Evolutionary conservation across 2,888 invertebrate genomes (phyloP).

Genomic region (Aspidiotus rigidus): DNA sequence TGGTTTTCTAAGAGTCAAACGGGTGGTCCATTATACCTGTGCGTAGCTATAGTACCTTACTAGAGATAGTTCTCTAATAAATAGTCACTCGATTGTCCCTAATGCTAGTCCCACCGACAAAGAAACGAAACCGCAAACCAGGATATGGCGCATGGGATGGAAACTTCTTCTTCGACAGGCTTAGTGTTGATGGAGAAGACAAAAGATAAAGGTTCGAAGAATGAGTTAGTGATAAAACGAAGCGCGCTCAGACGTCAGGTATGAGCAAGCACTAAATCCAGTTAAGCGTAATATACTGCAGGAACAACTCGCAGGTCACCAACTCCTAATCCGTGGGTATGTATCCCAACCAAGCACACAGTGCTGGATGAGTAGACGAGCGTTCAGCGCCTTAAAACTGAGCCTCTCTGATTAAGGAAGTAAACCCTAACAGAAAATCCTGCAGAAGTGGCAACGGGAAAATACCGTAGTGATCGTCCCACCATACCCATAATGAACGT

Average conservation of each 20-base stretch:
- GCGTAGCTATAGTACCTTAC: no score
- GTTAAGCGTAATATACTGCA: background rate
- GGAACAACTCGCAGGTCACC: background rate
- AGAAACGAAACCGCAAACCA: background rate
- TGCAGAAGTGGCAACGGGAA: background rate
- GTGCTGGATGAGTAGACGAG: background rate
- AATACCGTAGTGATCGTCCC: background rate
- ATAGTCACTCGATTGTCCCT: background rate
- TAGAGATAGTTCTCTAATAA: background rate
- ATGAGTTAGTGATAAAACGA: background rate
- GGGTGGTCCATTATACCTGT: no score
- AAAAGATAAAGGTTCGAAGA: background rate
- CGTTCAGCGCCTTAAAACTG: background rate
- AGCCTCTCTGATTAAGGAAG: background rate
- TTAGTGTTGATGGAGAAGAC: background rate
- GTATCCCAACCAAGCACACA: background rate
- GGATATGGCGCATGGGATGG: background rate
- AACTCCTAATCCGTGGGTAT: background rate
- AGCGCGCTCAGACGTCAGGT: background rate
- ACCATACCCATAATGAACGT: background rate
- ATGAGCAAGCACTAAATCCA: background rate
- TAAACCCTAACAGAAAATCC: slow-evolving; percentile 1
- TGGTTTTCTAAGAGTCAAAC: no score
- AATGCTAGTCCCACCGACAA: background rate
- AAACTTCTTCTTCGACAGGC: background rate